Conservation (phyloP, 2,888 invertebrate species). For the Eupithecia abbreviata region DNA sequence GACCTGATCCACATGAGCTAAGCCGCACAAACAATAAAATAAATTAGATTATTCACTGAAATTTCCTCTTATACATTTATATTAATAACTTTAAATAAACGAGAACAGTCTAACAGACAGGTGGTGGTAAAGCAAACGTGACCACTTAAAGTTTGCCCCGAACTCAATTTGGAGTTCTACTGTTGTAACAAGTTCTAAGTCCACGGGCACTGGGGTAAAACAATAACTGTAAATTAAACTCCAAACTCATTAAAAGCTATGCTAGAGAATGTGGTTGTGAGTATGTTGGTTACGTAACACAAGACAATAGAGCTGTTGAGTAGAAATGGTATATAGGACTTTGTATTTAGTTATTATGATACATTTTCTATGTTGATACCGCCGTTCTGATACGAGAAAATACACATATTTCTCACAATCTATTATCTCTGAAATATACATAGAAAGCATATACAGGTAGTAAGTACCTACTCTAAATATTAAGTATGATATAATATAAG, state of each 20-base stretch:
- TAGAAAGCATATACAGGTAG: background rate
- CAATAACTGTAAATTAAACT: constrained; percentile 80
- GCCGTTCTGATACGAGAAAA: background rate
- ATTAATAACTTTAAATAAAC: constrained; percentile 19
- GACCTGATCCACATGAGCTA: background rate
- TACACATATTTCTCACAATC: background rate
- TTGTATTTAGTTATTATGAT: background rate
- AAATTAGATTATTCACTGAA: background rate
- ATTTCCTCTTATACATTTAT: constrained; percentile 10
- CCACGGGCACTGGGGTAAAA: constrained; percentile 68
- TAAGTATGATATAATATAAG: too few species aligned
- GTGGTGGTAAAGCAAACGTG: constrained; percentile 51
- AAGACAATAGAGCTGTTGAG: background rate
- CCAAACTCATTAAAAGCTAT: constrained; percentile 76
- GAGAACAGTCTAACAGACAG: constrained; percentile 41
- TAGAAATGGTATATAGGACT: background rate
- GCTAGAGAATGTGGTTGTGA: constrained; percentile 52
- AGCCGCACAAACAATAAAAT: background rate
- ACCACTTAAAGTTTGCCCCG: constrained; percentile 55
- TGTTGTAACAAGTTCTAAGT: constrained; percentile 63
- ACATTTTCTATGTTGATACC: background rate
- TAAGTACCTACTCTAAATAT: too few species aligned
- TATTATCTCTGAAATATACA: background rate
- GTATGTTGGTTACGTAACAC: constrained; percentile 33
- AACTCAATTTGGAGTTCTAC: constrained; percentile 62